Evolutionary conservation across 2,888 invertebrate species (phyloP), one percentile per base, ranked within the genome.

Genomic region (Herminia tarsipennalis): DNA sequence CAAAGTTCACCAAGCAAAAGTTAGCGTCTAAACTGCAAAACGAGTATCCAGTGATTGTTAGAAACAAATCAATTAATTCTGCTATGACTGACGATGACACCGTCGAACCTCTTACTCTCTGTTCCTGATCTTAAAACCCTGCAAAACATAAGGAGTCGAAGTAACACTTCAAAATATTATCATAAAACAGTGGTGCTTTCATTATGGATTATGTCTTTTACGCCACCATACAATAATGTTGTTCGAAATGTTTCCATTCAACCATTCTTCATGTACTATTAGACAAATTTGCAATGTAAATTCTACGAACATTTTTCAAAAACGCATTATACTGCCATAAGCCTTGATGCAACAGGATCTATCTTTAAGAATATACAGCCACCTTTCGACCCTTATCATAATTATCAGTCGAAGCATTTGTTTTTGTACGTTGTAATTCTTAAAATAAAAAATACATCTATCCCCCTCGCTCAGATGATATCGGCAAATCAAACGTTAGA

Each of bases 401-500:
- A 22, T n/a, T 24, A 35, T 33, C 12, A 21, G 22, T 10, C 10
- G 8, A 32, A 32, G 18, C 32, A 32, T 13, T 18, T 32, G 10
- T 32, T 32, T 32, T 10, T 20, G 5, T 39, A 40, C 25, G 30
- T 39, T 24, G 24, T 24, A 24, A 24, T 24, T 10, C 10, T 10
- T 10, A 24, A n/a, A n/a, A 24, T 24, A 24, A n/a, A 27, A 13
- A n/a, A n/a, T n/a, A n/a, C n/a, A n/a, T n/a, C n/a, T n/a, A n/a
- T n/a, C n/a, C n/a, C n/a, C n/a, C n/a, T n/a, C n/a, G n/a, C n/a
- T n/a, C n/a, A n/a, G n/a, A n/a, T n/a, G n/a, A n/a, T n/a, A n/a
- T n/a, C n/a, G n/a, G n/a, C n/a, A n/a, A n/a, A n/a, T n/a, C n/a
- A n/a, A n/a, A n/a, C n/a, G n/a, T n/a, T n/a, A n/a, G n/a, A n/a